A percentile compares a stretch with the other conserved stretches of the same genome.
phyloP scores from a whole-genome alignment of 1,140 invertebrate genomes.

The fruit fly (Drosophila melanogaster) region DNA sequence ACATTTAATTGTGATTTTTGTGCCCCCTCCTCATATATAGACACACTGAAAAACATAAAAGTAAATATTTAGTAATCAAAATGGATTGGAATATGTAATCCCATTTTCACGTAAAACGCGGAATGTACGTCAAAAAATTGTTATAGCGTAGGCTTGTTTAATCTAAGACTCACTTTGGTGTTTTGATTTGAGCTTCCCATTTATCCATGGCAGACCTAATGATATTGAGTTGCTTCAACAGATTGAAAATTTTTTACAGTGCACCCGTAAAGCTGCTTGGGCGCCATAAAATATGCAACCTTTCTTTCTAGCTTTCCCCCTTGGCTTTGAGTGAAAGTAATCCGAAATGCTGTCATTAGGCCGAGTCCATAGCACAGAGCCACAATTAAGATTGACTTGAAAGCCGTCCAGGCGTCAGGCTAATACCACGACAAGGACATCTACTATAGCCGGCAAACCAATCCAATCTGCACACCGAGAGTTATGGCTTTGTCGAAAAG shows the following conservation, averaged over 20 bases:
- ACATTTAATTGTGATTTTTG: slow-evolving; percentile 83
- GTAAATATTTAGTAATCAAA: not conserved
- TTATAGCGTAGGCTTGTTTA: too few species aligned
- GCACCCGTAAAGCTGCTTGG: slow-evolving; percentile 46
- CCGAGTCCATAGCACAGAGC: slow-evolving; percentile 26
- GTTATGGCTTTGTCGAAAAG: slow-evolving; percentile 74
- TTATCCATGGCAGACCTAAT: too few species aligned
- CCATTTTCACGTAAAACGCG: too few species aligned
- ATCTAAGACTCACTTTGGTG: too few species aligned
- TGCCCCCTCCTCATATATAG: not conserved
- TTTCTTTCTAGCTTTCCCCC: slow-evolving; percentile 21
- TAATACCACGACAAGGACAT: slow-evolving; percentile 54
- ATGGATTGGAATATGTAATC: too few species aligned
- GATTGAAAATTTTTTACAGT: not conserved
- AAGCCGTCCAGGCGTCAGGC: slow-evolving; percentile 49
- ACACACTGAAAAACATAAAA: slow-evolving; percentile 13
- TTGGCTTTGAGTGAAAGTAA: slow-evolving; percentile 71
- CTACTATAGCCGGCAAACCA: slow-evolving; percentile 31
- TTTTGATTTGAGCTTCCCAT: too few species aligned
- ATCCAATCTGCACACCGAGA: slow-evolving; percentile 50
- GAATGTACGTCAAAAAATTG: too few species aligned
- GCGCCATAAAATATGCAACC: slow-evolving; percentile 74
- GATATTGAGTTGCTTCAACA: too few species aligned
- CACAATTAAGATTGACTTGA: slow-evolving; percentile 81
- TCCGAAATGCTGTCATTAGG: slow-evolving; percentile 80